Conservation (phyloP, 37 sponge, comb jelly and placozoan genomes). For the Agelas oroides region DNA sequence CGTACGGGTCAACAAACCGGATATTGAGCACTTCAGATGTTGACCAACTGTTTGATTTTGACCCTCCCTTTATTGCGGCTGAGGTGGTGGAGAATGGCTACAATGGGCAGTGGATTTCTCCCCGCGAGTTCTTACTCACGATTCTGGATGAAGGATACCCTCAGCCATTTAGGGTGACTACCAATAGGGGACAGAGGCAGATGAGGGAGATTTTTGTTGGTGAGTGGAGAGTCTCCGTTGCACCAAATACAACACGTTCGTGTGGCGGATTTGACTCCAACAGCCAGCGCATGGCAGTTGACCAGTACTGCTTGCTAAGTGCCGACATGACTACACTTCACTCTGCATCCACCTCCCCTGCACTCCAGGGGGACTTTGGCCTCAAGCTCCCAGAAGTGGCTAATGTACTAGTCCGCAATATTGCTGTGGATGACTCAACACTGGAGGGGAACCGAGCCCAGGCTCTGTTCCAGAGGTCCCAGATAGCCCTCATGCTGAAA, state of each 20-base stretch:
- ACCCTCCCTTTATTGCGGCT: constrained; percentile 61
- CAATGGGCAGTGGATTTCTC: constrained; percentile 67
- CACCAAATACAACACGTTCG: constrained; percentile 31
- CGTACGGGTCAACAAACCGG: constrained; percentile 20
- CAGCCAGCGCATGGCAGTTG: constrained; percentile 2
- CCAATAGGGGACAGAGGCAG: neutral
- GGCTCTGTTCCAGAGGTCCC: constrained; percentile 34
- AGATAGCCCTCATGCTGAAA: constrained; percentile 61
- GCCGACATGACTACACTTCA: constrained; percentile 52
- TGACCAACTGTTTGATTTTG: constrained; percentile 71
- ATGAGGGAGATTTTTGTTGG: constrained; percentile 60
- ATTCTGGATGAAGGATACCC: constrained; percentile 87
- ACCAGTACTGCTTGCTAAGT: constrained; percentile 72
- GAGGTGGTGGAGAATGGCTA: constrained; percentile 34
- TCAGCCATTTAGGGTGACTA: constrained; percentile 40
- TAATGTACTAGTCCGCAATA: constrained; percentile 56
- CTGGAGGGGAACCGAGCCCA: neutral
- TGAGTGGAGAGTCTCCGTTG: constrained; percentile 71
- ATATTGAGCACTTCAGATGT: constrained; percentile 53
- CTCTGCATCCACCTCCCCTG: constrained; percentile 54
- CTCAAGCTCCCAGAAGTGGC: constrained; percentile 62
- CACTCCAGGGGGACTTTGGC: constrained; percentile 79
- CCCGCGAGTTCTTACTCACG: constrained; percentile 48
- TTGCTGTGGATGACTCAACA: constrained; percentile 23
- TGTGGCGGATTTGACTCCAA: constrained; percentile 82